Percentiles rank a stretch among this genome's conserved stretches.
Evolutionary conservation across 1,140 invertebrate species (phyloP).

Genomic region (Drosophila leontia): DNA sequence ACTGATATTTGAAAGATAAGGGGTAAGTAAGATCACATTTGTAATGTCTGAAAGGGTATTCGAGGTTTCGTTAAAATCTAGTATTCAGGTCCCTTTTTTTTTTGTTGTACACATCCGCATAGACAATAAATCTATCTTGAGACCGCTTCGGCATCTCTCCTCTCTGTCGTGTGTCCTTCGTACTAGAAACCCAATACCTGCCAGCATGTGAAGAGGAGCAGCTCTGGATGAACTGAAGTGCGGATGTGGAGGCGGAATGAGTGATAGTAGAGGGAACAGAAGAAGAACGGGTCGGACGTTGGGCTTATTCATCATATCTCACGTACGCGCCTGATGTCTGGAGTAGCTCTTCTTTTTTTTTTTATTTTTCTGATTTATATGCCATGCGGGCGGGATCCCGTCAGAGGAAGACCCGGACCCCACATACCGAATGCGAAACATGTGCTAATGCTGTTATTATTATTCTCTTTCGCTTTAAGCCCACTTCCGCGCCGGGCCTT

Average conservation of each 20-base stretch:
- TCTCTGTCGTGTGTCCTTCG: constrained; percentile 40
- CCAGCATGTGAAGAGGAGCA: constrained; percentile 37
- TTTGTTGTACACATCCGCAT: constrained; percentile 6
- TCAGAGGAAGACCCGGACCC: not conserved
- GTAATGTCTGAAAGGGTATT: constrained; percentile 4
- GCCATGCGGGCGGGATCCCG: constrained; percentile 49
- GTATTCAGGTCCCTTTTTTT: not conserved
- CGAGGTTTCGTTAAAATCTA: not conserved
- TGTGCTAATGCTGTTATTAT: constrained; percentile 47
- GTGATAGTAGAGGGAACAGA: constrained; percentile 9
- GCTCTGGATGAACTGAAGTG: constrained; percentile 6
- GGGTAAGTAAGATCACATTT: not conserved
- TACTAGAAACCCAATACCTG: constrained; percentile 66
- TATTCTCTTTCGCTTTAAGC: constrained; percentile 21
- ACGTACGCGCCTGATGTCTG: constrained; percentile 51
- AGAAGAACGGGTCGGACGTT: constrained; percentile 12
- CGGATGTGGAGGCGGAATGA: constrained; percentile 8
- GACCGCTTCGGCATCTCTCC: constrained; percentile 19
- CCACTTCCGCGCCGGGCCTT: constrained; percentile 21
- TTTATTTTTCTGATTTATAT: constrained; percentile 45
- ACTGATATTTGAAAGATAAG: constrained; percentile 7
- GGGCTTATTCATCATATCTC: constrained; percentile 62
- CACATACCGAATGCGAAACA: constrained; percentile 45
- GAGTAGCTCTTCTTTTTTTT: constrained; percentile 29
- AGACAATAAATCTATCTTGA: constrained; percentile 33